Percentiles rank a stretch among this genome's conserved stretches.
Conservation (phyloP, 1,140 invertebrate genomes). For the Harpegnathos saltator region DNA sequence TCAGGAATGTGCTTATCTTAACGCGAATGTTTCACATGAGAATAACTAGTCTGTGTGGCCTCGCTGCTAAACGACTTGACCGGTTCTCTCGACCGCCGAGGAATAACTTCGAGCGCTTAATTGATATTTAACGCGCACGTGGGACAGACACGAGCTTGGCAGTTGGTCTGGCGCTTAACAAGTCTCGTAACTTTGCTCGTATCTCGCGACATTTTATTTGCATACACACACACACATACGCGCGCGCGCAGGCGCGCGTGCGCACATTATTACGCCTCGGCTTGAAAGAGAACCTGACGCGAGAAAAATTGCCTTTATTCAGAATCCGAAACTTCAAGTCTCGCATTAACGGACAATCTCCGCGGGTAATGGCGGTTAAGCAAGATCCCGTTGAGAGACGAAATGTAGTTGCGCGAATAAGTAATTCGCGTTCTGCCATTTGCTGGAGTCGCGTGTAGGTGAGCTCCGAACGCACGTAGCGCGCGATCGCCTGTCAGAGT, state of each 20-base stretch:
- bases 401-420: slow-evolving; percentile 3
- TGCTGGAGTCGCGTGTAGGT: background rate
- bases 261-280: too few relatives aligned
- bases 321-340: too few relatives aligned
- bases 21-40: background rate
- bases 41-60: background rate
- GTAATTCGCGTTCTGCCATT: slow-evolving; percentile 2
- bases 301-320: too few relatives aligned
- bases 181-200: too few relatives aligned
- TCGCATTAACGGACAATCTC: too few relatives aligned
- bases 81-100: background rate
- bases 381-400: too few relatives aligned
- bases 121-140: background rate
- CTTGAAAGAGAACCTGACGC: too few relatives aligned
- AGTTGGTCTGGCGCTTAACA: background rate
- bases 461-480: background rate
- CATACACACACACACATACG: too few relatives aligned
- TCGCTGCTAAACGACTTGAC: background rate
- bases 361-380: too few relatives aligned
- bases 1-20: background rate
- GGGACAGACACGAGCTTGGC: background rate
- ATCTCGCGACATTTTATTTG: background rate
- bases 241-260: too few relatives aligned
- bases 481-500: slow-evolving; percentile 31
- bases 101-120: background rate